Conservation (phyloP, 1,140 invertebrate genomes). For the Sarcophaga peregrina region DNA sequence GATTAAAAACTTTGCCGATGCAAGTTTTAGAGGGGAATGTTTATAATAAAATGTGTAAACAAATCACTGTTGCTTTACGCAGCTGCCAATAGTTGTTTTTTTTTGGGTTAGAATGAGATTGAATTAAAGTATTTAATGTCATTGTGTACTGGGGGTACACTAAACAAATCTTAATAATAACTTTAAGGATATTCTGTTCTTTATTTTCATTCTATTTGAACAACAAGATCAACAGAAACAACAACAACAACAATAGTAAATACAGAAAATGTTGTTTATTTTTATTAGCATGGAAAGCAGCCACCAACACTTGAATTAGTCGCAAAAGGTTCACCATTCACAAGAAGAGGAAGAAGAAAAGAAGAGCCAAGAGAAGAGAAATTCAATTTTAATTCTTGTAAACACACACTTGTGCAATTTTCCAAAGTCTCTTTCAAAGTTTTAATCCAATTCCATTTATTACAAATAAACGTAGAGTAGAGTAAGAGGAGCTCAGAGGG, state of each 20-base stretch:
- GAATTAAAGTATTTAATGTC: background rate
- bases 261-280: background rate
- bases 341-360: background rate
- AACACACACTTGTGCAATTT: conserved; percentile 2
- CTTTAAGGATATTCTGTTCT: background rate
- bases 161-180: conserved; percentile 13
- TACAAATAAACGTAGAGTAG: no score
- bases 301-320: no score
- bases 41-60: no score
- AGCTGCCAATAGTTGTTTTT: background rate
- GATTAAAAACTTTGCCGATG: no score
- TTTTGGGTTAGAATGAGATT: background rate
- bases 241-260: background rate
- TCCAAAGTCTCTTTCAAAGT: background rate
- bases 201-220: background rate
- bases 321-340: no score
- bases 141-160: background rate
- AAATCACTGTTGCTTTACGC: background rate
- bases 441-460: background rate
- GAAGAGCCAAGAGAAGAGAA: background rate
- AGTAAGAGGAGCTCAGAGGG: no score
- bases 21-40: no score
- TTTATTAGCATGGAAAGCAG: no score
- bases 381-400: conserved; percentile 24
- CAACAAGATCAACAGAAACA: background rate